A percentile compares a stretch with the other conserved stretches of the same genome.
These are phyloP conservation scores for Pheosia tremula DNA, from an alignment of 2,888 invertebrate species.

Conservation along the genomic window DNA sequence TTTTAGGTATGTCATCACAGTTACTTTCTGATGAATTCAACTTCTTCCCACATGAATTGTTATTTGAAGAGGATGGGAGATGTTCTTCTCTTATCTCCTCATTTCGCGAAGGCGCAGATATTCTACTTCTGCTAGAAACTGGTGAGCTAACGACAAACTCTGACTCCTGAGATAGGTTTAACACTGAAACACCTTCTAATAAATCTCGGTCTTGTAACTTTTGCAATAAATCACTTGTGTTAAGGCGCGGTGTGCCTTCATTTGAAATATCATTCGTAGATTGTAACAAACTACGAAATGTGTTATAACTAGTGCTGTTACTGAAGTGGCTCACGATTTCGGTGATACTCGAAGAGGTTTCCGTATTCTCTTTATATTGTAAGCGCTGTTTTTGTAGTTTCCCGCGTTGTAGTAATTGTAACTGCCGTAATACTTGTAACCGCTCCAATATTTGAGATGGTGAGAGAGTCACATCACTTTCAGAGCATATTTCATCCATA, in stretches of 20 bases:
- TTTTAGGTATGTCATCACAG: slow-evolving; percentile 53
- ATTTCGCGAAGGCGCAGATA: slow-evolving; percentile 37
- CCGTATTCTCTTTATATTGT: slow-evolving; percentile 63
- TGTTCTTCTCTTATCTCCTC: slow-evolving; percentile 18
- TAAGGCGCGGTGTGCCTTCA: slow-evolving; percentile 47
- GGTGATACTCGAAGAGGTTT: slow-evolving; percentile 64
- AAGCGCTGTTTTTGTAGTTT: slow-evolving; percentile 74
- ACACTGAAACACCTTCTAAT: slow-evolving; percentile 73
- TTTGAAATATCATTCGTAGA: slow-evolving; percentile 52
- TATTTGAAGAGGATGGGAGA: slow-evolving; percentile 15
- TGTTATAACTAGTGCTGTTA: slow-evolving; percentile 73
- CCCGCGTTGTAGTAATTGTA: slow-evolving; percentile 73
- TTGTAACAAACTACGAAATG: slow-evolving; percentile 71
- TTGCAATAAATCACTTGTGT: slow-evolving; percentile 42
- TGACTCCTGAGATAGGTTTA: slow-evolving; percentile 75
- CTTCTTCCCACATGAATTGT: slow-evolving; percentile 25
- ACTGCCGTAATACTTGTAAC: slow-evolving; percentile 68
- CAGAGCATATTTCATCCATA: slow-evolving; percentile 73
- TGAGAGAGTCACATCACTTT: slow-evolving; percentile 71
- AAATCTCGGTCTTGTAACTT: slow-evolving; percentile 63
- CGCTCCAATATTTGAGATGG: slow-evolving; percentile 75
- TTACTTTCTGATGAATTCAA: slow-evolving; percentile 21
- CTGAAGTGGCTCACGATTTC: slow-evolving; percentile 78
- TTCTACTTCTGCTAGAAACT: slow-evolving; percentile 55
- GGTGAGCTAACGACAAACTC: slow-evolving; percentile 62